phyloP scores from a whole-genome alignment of 2,888 invertebrate species.

The Epistrophe grossulariae region DNA sequence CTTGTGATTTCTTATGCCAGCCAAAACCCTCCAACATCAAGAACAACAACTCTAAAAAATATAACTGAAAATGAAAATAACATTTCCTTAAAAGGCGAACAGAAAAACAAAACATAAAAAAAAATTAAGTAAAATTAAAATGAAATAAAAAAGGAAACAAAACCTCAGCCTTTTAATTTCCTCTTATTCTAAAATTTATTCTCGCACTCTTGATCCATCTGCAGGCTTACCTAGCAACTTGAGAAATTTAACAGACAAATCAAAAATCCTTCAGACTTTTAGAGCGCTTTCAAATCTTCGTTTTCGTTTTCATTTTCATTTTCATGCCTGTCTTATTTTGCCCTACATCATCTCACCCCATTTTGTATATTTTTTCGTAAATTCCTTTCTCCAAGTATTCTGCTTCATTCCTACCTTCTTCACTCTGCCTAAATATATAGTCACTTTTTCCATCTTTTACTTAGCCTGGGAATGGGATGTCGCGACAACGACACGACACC shows the following conservation, averaged over 20 bases:
- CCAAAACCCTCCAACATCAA: no score
- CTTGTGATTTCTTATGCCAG: constrained; percentile 12
- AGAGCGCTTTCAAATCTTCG: neutral
- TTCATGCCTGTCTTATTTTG: constrained; percentile 62
- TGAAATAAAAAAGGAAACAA: neutral
- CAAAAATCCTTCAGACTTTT: constrained; percentile 39
- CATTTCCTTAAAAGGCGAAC: constrained; percentile 1
- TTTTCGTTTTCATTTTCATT: constrained; percentile 58
- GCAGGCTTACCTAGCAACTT: neutral
- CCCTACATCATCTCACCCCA: constrained; percentile 43
- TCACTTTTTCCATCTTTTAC: constrained; percentile 22
- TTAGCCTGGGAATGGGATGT: constrained; percentile 4
- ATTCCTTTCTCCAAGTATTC: neutral
- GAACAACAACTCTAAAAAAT: neutral
- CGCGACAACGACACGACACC: constrained; percentile 13
- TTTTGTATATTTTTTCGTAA: constrained; percentile 13
- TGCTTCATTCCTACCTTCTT: no score
- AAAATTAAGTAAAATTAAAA: constrained; percentile 2
- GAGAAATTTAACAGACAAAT: constrained; percentile 38
- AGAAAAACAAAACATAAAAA: neutral
- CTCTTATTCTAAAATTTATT: constrained; percentile 20
- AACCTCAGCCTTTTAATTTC: constrained; percentile 42
- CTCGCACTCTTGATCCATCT: constrained; percentile 2
- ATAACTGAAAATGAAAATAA: constrained; percentile 2
- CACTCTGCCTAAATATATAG: neutral